Conservation (phyloP, 1,140 invertebrate species). For the Drosophila nigrodunni region DNA sequence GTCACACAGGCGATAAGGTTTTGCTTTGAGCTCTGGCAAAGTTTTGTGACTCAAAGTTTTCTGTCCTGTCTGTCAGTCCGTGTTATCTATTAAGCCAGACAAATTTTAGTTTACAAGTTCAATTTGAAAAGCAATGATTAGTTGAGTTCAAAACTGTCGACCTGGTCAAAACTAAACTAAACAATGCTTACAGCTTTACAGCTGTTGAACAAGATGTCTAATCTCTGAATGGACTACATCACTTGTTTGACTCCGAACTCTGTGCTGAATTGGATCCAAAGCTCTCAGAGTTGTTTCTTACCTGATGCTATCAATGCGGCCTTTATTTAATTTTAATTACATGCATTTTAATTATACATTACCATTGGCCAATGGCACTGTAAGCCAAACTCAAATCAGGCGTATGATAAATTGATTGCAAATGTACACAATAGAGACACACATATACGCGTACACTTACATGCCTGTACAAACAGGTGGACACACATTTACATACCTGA, state of each 20-base stretch:
- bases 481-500: conserved; percentile 1
- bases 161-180: neutral
- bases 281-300: conserved; percentile 8
- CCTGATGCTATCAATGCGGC: conserved; percentile 17
- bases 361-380: conserved; percentile 27
- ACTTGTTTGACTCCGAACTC: neutral
- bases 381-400: conserved; percentile 60
- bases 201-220: neutral
- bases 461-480: neutral
- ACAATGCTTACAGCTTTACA: neutral
- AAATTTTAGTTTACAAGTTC: conserved; percentile 2
- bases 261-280: neutral
- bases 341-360: conserved; percentile 59
- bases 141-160: neutral
- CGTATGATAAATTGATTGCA: conserved; percentile 76
- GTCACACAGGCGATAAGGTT: neutral
- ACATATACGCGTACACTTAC: neutral
- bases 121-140: conserved; percentile 22
- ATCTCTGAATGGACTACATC: conserved; percentile 7
- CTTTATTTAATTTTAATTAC: conserved; percentile 76
- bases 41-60: neutral
- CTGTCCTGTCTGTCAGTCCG: neutral
- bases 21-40: neutral
- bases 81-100: conserved; percentile 16
- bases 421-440: conserved; percentile 42